Evolutionary conservation across 1,140 invertebrate genomes (phyloP).

Genomic region (Drosophila melanogaster): DNA sequence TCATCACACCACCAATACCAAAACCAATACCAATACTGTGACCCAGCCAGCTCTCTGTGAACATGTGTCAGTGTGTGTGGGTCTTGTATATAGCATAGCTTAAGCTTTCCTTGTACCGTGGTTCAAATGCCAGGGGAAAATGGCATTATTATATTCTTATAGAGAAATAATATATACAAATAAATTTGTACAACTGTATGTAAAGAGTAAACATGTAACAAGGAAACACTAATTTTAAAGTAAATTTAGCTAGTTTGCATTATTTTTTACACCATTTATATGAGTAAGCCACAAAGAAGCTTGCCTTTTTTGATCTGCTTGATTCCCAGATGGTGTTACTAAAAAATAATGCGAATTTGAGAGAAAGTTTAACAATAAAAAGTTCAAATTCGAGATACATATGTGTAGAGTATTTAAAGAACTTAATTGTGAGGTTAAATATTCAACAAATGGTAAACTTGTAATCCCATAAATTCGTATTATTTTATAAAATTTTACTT

Average conservation of each 20-base stretch:
- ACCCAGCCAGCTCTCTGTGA: conserved; percentile 51
- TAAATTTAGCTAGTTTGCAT: too few relatives aligned
- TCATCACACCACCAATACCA: conserved; percentile 26
- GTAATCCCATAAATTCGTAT: too few relatives aligned
- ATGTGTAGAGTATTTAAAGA: too few relatives aligned
- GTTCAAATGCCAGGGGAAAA: background rate
- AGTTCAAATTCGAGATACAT: too few relatives aligned
- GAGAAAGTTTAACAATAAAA: background rate
- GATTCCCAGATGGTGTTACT: background rate
- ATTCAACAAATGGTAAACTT: too few relatives aligned
- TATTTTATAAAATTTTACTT: too few relatives aligned
- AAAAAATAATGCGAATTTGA: background rate
- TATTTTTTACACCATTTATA: background rate
- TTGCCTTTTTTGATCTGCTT: background rate
- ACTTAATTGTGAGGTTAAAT: too few relatives aligned
- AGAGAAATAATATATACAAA: too few relatives aligned
- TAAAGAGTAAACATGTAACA: too few relatives aligned
- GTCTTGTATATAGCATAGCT: conserved; percentile 57
- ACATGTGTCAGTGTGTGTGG: conserved; percentile 22
- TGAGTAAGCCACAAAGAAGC: background rate
- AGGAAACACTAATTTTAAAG: too few relatives aligned
- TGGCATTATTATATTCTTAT: too few relatives aligned
- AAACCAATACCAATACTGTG: conserved; percentile 52
- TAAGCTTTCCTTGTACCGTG: conserved; percentile 70
- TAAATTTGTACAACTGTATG: too few relatives aligned